Evolutionary conservation across 53 echinoderm and acorn worm species (phyloP).

Genomic region (Stichopus horrens): DNA sequence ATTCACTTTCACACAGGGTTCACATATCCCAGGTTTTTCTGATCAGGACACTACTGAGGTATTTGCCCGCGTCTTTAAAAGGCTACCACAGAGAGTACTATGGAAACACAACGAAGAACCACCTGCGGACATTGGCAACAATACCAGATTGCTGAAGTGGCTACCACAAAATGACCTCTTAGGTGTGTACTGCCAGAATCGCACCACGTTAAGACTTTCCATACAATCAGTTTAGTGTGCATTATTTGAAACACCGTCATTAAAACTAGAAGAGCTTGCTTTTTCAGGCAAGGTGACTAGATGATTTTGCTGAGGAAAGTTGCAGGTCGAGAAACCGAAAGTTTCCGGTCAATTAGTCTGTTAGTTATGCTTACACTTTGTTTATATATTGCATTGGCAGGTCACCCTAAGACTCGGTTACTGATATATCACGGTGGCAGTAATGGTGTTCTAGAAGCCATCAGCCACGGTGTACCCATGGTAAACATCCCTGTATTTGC

Average conservation of each 20-base stretch:
- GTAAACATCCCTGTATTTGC: slow-evolving; percentile 67
- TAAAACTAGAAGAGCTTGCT: no score
- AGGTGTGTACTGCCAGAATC: slow-evolving; percentile 48
- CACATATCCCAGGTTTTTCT: background rate
- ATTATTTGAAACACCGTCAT: no score
- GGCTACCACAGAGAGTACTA: slow-evolving; percentile 67
- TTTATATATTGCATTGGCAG: background rate
- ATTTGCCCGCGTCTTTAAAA: slow-evolving; percentile 58
- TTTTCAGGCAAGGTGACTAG: no score
- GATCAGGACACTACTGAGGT: slow-evolving; percentile 19
- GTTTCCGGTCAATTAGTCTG: no score
- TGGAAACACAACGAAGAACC: slow-evolving; percentile 70
- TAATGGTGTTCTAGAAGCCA: slow-evolving; percentile 74
- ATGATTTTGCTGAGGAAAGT: no score
- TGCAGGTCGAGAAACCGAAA: no score
- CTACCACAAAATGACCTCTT: slow-evolving; percentile 80
- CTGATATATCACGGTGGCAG: slow-evolving; percentile 76
- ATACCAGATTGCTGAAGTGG: slow-evolving; percentile 74
- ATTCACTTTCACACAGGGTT: slow-evolving; percentile 37
- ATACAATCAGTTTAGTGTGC: no score
- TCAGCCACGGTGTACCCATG: slow-evolving; percentile 76
- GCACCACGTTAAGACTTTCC: no score
- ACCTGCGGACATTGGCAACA: slow-evolving; percentile 65
- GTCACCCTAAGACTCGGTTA: slow-evolving; percentile 26
- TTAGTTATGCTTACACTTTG: no score